Evolutionary conservation across 2,113 vertebrate genomes (phyloP).

Genomic region (Paramormyrops kingsleyae): DNA sequence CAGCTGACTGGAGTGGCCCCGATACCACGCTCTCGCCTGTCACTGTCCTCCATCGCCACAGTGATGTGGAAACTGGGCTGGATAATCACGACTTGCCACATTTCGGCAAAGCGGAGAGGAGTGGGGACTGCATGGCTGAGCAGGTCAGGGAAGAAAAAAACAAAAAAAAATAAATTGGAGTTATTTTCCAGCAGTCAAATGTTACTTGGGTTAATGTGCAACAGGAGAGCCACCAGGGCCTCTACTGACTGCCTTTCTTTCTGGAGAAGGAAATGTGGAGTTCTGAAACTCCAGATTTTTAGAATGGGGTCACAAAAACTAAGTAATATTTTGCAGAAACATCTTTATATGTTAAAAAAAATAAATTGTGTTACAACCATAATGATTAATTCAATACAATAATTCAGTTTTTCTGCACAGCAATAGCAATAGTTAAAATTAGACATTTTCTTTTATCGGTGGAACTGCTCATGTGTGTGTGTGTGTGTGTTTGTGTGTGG

Average conservation of each 20-base stretch:
- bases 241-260: not conserved
- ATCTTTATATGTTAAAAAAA: not conserved
- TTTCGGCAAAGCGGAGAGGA: not conserved
- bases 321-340: not conserved
- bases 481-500: no score
- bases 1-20: not conserved
- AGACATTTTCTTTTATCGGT: not conserved
- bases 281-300: not conserved
- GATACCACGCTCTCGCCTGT: not conserved
- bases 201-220: not conserved
- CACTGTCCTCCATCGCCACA: not conserved
- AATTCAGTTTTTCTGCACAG: not conserved
- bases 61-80: not conserved
- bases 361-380: not conserved
- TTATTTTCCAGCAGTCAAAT: not conserved
- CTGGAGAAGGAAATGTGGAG: not conserved
- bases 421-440: not conserved
- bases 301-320: not conserved
- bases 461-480: not conserved
- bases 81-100: not conserved
- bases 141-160: slow-evolving; percentile 7
- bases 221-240: not conserved
- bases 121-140: not conserved
- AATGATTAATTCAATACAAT: not conserved
- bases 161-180: slow-evolving; percentile 3